Conservation (phyloP, 2,888 invertebrate species). For the Myathropa florea region DNA sequence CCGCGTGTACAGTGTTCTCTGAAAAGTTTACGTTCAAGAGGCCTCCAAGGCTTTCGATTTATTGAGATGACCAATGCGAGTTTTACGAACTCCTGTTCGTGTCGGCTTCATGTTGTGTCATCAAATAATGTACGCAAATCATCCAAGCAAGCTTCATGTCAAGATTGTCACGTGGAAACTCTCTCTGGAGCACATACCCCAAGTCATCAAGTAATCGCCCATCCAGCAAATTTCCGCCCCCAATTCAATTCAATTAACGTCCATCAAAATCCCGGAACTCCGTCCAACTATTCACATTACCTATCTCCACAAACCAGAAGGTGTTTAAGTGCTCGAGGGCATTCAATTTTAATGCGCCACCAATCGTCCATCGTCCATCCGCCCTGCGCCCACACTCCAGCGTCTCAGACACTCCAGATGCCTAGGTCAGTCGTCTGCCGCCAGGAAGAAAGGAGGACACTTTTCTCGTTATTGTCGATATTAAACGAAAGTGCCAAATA, state of each 20-base stretch:
- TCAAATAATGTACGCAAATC: too few species aligned
- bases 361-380: not conserved
- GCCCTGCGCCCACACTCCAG: not conserved
- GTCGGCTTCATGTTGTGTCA: not conserved
- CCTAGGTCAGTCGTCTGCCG: not conserved
- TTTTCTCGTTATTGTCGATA: slow-evolving; percentile 31
- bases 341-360: slow-evolving; percentile 31
- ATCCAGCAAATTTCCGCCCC: not conserved
- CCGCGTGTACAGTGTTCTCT: too few species aligned
- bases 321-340: slow-evolving; percentile 1
- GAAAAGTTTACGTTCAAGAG: too few species aligned
- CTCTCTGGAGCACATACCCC: not conserved
- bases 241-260: not conserved
- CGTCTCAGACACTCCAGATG: not conserved
- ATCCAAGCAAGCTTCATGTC: not conserved
- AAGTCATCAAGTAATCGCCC: not conserved
- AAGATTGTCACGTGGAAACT: not conserved
- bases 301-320: not conserved
- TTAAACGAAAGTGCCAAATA: slow-evolving; percentile 44
- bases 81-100: too few species aligned
- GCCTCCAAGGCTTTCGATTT: too few species aligned
- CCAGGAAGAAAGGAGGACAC: not conserved
- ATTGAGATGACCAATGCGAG: too few species aligned
- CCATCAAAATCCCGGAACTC: not conserved
- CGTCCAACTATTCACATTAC: not conserved